Percentiles rank a stretch among this genome's conserved stretches.
Evolutionary conservation across 2,113 vertebrate species (phyloP).

Genomic region (Chauna torquata): DNA sequence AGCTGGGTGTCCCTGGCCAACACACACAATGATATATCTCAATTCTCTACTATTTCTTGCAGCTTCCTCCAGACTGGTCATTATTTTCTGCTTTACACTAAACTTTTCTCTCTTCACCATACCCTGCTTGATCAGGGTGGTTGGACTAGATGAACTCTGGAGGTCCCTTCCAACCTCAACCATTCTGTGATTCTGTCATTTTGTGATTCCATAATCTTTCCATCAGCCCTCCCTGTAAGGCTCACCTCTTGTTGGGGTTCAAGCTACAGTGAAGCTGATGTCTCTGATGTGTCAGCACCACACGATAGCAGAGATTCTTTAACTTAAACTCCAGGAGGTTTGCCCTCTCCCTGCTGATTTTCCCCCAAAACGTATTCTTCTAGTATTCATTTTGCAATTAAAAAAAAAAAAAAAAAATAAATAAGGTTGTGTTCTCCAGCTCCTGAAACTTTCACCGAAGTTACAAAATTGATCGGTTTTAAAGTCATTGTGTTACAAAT

Average conservation of each 20-base stretch:
- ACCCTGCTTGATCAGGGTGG: no score
- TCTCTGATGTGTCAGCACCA: background rate
- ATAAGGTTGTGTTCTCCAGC: background rate
- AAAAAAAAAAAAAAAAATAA: background rate
- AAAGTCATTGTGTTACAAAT: background rate
- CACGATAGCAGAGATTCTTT: background rate
- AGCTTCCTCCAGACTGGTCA: background rate
- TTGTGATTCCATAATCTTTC: background rate
- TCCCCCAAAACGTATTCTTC: background rate
- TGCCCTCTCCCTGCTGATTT: background rate
- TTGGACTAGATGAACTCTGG: no score
- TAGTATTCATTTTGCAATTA: background rate
- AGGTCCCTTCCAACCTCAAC: no score
- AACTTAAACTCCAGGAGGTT: background rate
- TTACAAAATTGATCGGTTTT: background rate
- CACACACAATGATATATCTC: rapidly evolving
- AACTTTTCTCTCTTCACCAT: background rate
- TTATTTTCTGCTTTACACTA: background rate
- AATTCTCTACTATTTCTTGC: background rate
- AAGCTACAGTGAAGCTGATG: background rate
- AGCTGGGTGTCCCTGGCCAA: background rate
- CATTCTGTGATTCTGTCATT: no score
- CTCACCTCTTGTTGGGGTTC: background rate
- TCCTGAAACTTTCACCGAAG: background rate
- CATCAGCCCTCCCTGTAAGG: rapidly evolving